Evolutionary conservation across 1,140 invertebrate species (phyloP).

Genomic region (Archegozetes longisetosus): DNA sequence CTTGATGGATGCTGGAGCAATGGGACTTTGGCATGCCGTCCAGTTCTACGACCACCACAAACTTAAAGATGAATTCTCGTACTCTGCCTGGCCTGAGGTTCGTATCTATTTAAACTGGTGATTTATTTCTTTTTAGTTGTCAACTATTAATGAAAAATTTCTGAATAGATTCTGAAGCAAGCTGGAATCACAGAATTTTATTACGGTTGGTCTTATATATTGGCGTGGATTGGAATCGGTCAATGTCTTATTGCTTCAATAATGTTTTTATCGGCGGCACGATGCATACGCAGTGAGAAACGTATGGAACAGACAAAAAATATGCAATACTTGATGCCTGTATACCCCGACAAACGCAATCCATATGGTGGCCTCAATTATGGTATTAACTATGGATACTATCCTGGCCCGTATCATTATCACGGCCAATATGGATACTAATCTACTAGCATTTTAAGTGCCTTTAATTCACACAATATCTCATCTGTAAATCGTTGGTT

Average conservation of each 20-base stretch:
- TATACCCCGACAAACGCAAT: constrained; percentile 84
- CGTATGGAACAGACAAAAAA: constrained; percentile 84
- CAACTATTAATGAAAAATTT: not conserved
- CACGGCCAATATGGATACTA: constrained; percentile 71
- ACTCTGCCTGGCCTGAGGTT: constrained; percentile 76
- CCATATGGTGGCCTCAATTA: too few species aligned
- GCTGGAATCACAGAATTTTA: constrained; percentile 51
- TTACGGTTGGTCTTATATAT: constrained; percentile 89
- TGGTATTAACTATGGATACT: constrained; percentile 50
- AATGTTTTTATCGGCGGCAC: constrained; percentile 74
- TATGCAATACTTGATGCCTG: constrained; percentile 94
- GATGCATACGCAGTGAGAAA: constrained; percentile 76
- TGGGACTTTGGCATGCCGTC: constrained; percentile 87
- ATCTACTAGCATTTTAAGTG: constrained; percentile 18
- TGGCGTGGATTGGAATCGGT: constrained; percentile 83
- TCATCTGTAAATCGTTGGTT: too few species aligned
- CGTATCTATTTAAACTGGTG: constrained; percentile 34
- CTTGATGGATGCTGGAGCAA: constrained; percentile 67
- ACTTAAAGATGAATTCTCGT: constrained; percentile 68
- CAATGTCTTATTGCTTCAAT: constrained; percentile 71
- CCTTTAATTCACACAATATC: constrained; percentile 14
- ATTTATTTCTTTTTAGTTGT: constrained; percentile 1
- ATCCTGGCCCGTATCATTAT: constrained; percentile 61
- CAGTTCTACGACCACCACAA: constrained; percentile 90
- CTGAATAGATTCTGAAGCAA: constrained; percentile 60